Base-by-base conservation (phyloP, 2,888 invertebrate species). In the Taenaris catops region DNA sequence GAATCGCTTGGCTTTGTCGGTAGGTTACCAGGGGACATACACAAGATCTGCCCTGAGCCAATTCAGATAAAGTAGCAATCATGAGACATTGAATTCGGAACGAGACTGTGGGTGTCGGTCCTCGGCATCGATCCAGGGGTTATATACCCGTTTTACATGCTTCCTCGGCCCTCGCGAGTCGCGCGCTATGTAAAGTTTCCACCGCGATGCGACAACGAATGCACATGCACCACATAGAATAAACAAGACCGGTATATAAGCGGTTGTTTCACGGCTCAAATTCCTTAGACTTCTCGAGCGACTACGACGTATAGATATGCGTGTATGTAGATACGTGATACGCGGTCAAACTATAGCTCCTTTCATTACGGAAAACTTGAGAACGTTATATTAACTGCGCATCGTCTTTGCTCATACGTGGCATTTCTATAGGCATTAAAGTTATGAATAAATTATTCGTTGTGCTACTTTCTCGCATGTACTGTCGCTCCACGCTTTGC, bases 161-260 rank as follows among this genome's bases (percentile, higher is more conserved):
- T 70, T 73, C 49, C 51, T 50, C 52, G 48, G 50, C 47, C 72
- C 73, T 73, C 73, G 64, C 71, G 64, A 73, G 71, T 72, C 72
- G 65, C 70, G 64, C 63, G 63, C 63, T 79, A 79, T 80, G 76
- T 81, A 70, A 80, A 74, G 78, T 76, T 78, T 76, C 74, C 75
- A 76, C 74, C 66, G 76, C 76, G 76, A 81, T 81, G 83, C 81
- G 80, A 81, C 80, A 81, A 79, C 73, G 61, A 63, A 71, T 81
- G 80, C 79, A 81, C 67, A 73, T 73, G 72, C 71, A 72, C 63
- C 64, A 60, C 71, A 55, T 61, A 59, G 62, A 49, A 57, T 46
- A 49, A 49, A 51, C 49, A 51, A 48, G 48, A 41, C 44, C 49
- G 44, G 47, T 46, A 52, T 45, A 51, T 48, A 51, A 41, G 46